Evolutionary conservation across 2,113 vertebrate genomes (phyloP).

Genomic region (Diglossa brunneiventris): DNA sequence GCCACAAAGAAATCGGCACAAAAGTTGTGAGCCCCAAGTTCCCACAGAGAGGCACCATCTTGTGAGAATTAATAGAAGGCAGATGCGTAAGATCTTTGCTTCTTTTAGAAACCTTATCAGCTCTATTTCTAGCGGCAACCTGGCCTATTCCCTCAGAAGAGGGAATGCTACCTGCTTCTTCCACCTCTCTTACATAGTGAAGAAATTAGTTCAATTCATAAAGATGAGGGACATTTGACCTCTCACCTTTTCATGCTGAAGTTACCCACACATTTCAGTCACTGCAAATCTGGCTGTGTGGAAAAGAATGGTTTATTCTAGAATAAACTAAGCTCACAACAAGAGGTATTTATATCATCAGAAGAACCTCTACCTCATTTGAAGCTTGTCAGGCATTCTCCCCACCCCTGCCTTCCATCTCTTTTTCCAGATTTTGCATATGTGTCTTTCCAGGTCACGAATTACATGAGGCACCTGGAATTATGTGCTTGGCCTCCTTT

Average conservation of each 20-base stretch:
- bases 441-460: not conserved
- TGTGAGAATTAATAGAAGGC: not conserved
- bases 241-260: not conserved
- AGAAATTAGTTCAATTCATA: not conserved
- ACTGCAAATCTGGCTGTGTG: not conserved
- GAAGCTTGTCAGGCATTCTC: not conserved
- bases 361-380: not conserved
- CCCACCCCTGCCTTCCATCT: rapidly evolving
- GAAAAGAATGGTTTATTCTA: not conserved
- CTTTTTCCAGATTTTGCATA: not conserved
- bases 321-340: not conserved
- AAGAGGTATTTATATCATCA: not conserved
- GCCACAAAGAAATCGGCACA: not conserved
- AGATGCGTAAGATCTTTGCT: rapidly evolving
- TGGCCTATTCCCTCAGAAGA: not conserved
- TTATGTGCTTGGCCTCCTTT: not conserved
- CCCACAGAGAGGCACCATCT: not conserved
- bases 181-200: not conserved
- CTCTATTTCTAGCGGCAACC: not conserved
- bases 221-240: rapidly evolving
- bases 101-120: not conserved
- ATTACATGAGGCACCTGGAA: not conserved
- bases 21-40: not conserved
- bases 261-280: not conserved
- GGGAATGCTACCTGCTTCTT: not conserved